These are phyloP conservation scores for Pteruthius melanotis DNA, from an alignment of 2,113 vertebrate species.

Conservation along the genomic window DNA sequence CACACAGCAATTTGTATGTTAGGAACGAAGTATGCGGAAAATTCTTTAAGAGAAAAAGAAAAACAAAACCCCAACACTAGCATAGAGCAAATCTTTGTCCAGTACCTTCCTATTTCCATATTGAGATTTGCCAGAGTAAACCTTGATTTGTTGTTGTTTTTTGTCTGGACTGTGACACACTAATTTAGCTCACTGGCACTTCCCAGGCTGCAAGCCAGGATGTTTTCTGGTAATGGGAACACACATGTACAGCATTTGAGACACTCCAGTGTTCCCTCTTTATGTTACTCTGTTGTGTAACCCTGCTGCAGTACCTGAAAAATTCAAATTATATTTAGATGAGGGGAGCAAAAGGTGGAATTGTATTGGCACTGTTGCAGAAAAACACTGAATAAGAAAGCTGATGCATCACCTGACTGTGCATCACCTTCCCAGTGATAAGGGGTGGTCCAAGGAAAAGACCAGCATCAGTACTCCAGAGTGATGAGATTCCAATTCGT, in stretches of 20 bases:
- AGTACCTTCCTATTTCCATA: background rate
- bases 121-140: background rate
- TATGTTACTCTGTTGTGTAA: background rate
- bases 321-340: background rate
- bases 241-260: background rate
- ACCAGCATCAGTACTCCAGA: background rate
- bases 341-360: background rate
- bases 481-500: background rate
- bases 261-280: background rate
- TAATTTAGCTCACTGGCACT: background rate
- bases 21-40: too few species aligned
- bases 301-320: background rate
- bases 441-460: background rate
- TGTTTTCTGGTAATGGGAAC: background rate
- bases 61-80: too few species aligned
- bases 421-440: background rate
- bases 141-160: background rate
- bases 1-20: too few species aligned
- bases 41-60: too few species aligned
- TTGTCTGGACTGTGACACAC: background rate
- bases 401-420: background rate
- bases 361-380: background rate
- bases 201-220: background rate
- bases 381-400: background rate
- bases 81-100: background rate